Evolutionary conservation across 1,140 invertebrate species (phyloP), one percentile per base, ranked within the genome.

Genomic region (Macrobrachium rosenbergii): DNA sequence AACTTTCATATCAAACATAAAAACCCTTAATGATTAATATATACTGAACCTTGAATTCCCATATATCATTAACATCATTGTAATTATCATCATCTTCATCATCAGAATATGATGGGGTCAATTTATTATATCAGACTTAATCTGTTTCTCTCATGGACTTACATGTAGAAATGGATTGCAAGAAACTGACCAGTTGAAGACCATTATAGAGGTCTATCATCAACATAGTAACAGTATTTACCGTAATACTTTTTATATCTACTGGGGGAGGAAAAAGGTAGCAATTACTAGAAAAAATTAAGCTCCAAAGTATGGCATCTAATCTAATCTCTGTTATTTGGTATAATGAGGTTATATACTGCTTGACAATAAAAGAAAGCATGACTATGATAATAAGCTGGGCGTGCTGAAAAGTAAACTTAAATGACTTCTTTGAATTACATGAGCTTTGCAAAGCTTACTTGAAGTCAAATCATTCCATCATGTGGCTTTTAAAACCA

Each of bases 281-380:
- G 85, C 85, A 87, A 52, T 80, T 73, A 81, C 64, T 80, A 80
- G 72, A 81, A 79, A 82, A 87, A 77, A 87, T 76, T 75, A 87
- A 87, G 85, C 85, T 87, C 85, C 67, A 81, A 52, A 84, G 83
- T 81, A 87, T 87, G 78, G 85, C 85, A 87, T 87, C 85, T 87
- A 87, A 87, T 60, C 72, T 79, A 81, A 87, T 81, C 67, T 87
- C 73, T 73, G 75, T 87, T 87, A 87, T 87, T 87, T 87, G 85
- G 85, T 87, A 87, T 87, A 73, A 59, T 87, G 85, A 87, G 85
- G 85, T 87, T 87, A 87, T 87, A 60, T 62, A 87, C 78, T 87
- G 79, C 45, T 67, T 52, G 79, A 81, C 79, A 81, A 81, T 79
- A 45, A 62, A 59, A 43, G 45, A 75, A 75, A 78, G 78, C 72